Evolutionary conservation across 2,113 vertebrate species (phyloP), one percentile per base, ranked within the genome.

Genomic region (Scytalopus superciliaris): DNA sequence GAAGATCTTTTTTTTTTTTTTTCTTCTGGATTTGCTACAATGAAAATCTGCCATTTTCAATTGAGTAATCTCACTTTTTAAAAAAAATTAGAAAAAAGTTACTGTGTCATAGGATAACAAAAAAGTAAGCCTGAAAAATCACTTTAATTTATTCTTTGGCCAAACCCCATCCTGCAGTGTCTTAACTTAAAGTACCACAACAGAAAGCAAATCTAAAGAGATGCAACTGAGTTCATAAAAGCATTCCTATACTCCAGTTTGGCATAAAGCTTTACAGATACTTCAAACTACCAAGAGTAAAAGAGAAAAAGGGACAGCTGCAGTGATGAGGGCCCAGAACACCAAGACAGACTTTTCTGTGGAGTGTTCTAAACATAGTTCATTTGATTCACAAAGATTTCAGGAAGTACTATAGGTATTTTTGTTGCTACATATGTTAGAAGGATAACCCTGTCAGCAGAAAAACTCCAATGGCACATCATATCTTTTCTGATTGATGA

Each of bases 211-310:
- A 62, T 98, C 98, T 69, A 98, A 97, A 45, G 98, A 98, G 92
- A 98, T 98, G 70, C 95, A 93, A 95, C 97, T 97, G 95, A 98
- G 98, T 96, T 99, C 98, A 92, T 98, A 98, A 91, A 98, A 98
- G 80, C 97, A 98, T 37, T 98, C 96, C 97, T 97, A 97, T 24
- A 97, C 97, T 28, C 97, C 87, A 0, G 97, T 98, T 97, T 98
- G 98, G 83, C 98, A 98, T 87, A 99, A 97, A 62, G 97, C 98
- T 93, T 98, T 98, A 91, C 95, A 98, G 91, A 98, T 97, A 91
- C 98, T 98, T 76, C 97, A 98, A 93, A 98, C 97, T 97, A 88
- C 63, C 7, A 15, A 74, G 3, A 18, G 64, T 47, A 55, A 78
- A 57, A 87, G 66, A 77, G 59, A 76, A 78, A 55, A 59, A 77